Evolutionary conservation across 37 sponge, comb jelly and placozoan genomes (phyloP), one percentile per base, ranked within the genome.

Genomic region (Beroe ovata): DNA sequence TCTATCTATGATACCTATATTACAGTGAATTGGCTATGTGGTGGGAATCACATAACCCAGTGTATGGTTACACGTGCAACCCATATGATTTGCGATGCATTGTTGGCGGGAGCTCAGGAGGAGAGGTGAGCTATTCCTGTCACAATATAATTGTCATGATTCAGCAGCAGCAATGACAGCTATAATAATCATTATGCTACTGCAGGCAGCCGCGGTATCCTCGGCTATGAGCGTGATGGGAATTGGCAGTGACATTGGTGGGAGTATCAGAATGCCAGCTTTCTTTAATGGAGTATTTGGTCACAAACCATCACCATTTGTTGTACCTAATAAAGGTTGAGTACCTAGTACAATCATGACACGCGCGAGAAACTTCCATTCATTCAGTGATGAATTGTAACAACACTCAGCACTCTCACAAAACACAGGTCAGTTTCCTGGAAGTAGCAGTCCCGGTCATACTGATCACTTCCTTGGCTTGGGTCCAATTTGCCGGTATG

Each of bases 191-290:
- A 47, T 16, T 47, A 11, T 6, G 11, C 63, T 28, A 62, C 6
- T 69, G 37, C 38, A 77, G 89, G 94, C 91, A 0, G 92, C 94
- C 2, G 36, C 92, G 11, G 90, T 91, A 0, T 64, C 90, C 1
- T 58, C 90, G 3, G 92, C 64, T 33, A 89, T 90, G 16, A 72
- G 92, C 20, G 69, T 72, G 0, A 60, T 92, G 41, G 94, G 92
- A 20, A 91, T 93, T 64, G 94, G 92, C 4, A 64, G 90, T 29
- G 94, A 93, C 60, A 71, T 77, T 21, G 94, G 94, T n/a, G 94
- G 94, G 14, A 93, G 94, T 72, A 90, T 93, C 30, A 84, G 94
- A 26, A 92, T 92, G 91, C 94, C 94, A 0, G 92, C 92, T 0
- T 92, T 89, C 90, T 92, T 91, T 72, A 71, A 77, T 35, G 94